Evolutionary conservation across 2,113 vertebrate species (phyloP).

Genomic region (Gallinago undulata): DNA sequence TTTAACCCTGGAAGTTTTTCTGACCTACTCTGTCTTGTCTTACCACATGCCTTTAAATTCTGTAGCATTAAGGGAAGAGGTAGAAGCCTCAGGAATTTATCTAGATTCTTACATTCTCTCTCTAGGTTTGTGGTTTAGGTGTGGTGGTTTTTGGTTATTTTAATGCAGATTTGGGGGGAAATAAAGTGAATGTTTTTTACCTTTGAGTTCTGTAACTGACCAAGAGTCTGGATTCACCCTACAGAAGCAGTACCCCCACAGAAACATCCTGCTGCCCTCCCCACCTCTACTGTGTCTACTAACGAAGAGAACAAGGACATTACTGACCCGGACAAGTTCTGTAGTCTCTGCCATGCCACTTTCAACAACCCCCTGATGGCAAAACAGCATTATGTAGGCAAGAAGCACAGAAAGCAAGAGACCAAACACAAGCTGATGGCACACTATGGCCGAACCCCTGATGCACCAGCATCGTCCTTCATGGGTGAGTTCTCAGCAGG

Average conservation of each 20-base stretch:
- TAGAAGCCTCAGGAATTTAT: background rate
- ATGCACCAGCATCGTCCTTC: conserved; percentile 68
- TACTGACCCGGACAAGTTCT: conserved; percentile 89
- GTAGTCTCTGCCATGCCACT: conserved; percentile 92
- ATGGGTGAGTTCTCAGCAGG: conserved; percentile 68
- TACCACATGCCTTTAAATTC: background rate
- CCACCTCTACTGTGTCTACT: conserved; percentile 42
- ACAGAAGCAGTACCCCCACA: conserved; percentile 38
- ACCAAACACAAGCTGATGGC: conserved; percentile 94
- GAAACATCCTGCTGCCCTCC: conserved; percentile 61
- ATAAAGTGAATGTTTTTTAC: background rate
- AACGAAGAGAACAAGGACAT: conserved; percentile 58
- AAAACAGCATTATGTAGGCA: conserved; percentile 94
- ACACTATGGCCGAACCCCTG: conserved; percentile 85
- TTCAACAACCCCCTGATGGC: conserved; percentile 97
- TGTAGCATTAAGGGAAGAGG: background rate
- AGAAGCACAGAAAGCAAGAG: conserved; percentile 94
- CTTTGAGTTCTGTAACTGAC: background rate
- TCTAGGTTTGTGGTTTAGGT: background rate
- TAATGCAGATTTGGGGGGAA: background rate
- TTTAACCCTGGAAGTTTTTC: background rate
- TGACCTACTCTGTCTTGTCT: background rate
- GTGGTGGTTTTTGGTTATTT: background rate
- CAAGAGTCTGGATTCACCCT: conserved; percentile 16
- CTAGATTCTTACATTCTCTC: background rate